Base-by-base conservation (phyloP, 2,113 vertebrate species). In the Apistogramma diplotaenia region DNA sequence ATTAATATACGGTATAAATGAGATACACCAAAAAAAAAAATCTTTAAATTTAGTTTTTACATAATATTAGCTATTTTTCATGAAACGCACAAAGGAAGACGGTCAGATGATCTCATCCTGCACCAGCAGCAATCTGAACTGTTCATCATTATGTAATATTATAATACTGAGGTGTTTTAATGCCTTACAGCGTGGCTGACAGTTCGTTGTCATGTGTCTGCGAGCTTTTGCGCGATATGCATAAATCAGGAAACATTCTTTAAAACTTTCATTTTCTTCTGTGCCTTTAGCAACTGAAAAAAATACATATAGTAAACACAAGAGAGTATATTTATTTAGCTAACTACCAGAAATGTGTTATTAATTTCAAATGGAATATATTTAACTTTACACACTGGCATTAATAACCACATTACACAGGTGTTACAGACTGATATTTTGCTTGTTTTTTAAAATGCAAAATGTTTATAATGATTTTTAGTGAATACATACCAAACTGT, bases 301-400 rank as follows among this genome's bases (percentile, higher is more conserved):
- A 85, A 70, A 27, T 49, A 83, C n/a, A 81, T 59, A 77, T 3
- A 70, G 33, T 51, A 54, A 74, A 77, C 83, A 85, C 53, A 76
- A 33, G 65, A 82, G 33, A 87, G 46, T 87, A 74, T 94, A 93
- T 95, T 94, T 93, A 93, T 94, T 92, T 85, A 86, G 88, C 62
- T 87, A 81, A 85, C 49, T 87, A 73, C 46, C 82, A 25, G 85
- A 78, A 78, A 18, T 78, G 18, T 78, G 35, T 84, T 90, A 90
- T 85, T 85, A 82, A 84, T 89, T 91, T 88, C 12, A 79, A 76
- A 86, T 83, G 8, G 23, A 75, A 40, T 86, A 70, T 90, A 89
- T 92, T 90, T 87, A 91, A 92, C 87, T 82, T 60, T 75, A 62
- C 84, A 83, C 86, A 79, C 85, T 81, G 54, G 83, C 72, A 29